phyloP scores from a whole-genome alignment of 2,888 invertebrate genomes.

The Acleris cristana region DNA sequence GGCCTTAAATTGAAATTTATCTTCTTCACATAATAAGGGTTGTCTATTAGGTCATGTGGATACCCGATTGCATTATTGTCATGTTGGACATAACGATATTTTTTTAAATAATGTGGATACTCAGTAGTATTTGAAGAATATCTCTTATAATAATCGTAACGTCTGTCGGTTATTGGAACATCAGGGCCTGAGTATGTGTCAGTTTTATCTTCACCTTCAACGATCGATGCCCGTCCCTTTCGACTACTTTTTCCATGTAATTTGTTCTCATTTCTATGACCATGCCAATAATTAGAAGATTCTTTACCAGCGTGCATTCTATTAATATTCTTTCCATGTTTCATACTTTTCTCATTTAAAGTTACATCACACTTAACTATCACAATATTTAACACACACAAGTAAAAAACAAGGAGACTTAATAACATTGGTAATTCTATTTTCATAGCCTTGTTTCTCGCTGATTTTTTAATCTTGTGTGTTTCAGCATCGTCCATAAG shows the following conservation, averaged over 20 bases:
- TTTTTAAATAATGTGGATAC: conserved; percentile 47
- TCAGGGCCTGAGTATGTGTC: conserved; percentile 57
- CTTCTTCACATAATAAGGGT: conserved; percentile 69
- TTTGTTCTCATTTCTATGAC: conserved; percentile 55
- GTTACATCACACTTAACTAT: conserved; percentile 79
- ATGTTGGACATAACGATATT: conserved; percentile 54
- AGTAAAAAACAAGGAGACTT: conserved; percentile 68
- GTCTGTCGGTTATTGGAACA: conserved; percentile 61
- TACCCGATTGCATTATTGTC: conserved; percentile 63
- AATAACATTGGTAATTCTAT: conserved; percentile 55
- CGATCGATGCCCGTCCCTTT: conserved; percentile 53
- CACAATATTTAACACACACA: conserved; percentile 74
- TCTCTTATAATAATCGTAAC: conserved; percentile 62
- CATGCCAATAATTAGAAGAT: conserved; percentile 52
- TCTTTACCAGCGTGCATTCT: conserved; percentile 51
- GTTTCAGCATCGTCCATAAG: conserved; percentile 76
- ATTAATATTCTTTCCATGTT: conserved; percentile 49
- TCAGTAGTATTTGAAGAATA: conserved; percentile 58
- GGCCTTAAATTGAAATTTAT: conserved; percentile 71
- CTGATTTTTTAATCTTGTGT: conserved; percentile 68
- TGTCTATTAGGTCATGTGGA: conserved; percentile 68
- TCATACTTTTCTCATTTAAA: conserved; percentile 67
- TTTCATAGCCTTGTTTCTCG: conserved; percentile 42
- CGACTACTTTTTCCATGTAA: conserved; percentile 51
- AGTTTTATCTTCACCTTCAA: conserved; percentile 59